Evolutionary conservation across 2,888 invertebrate species (phyloP), one percentile per base, ranked within the genome.

Genomic region (Meghimatium bilineatum): DNA sequence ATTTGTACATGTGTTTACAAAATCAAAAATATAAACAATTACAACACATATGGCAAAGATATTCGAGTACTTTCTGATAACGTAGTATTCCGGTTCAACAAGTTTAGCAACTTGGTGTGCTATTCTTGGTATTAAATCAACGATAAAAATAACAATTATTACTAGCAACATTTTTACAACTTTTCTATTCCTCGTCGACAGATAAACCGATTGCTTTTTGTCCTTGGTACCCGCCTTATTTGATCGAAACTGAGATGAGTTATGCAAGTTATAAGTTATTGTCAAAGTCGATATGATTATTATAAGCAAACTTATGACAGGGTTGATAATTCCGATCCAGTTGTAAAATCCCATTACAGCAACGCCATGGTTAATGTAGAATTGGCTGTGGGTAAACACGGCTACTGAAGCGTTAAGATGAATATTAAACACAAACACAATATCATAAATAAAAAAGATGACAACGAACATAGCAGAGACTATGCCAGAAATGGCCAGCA

Each of bases 71-170:
- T 23, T 32, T 69, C 69, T 69, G 1, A 34, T 6, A 34, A 69
- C 17, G 17, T 69, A 69, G 69, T 69, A 69, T 34, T 69, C 69
- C 23, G 69, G 69, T 69, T 69, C 69, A 14, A 69, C 36, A 69
- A 69, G 69, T 23, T 69, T 69, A 17, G 69, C 36, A 17, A 69
- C 1, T 69, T 69, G 69, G 17, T 69, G 69, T 14, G 36, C 69
- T 34, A 69, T 36, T 69, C 69, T 69, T 3, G 69, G 69, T 32
- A 69, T 20, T 69, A 69, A 36, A 34, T 12, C 17, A 3, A 69
- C 34, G 69, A 69, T 32, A 69, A 69, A 69, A 12, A 36, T 34
- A 20, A 34, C 34, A 34, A 69, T 69, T 17, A 69, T 23, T 34
- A 69, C 69, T 69, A 69, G 69, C 1, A 69, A 20, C 69, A 69